Conservation (phyloP, 30 jellyfish, hydroid and myxozoan species). For the Pelagia noctiluca region DNA sequence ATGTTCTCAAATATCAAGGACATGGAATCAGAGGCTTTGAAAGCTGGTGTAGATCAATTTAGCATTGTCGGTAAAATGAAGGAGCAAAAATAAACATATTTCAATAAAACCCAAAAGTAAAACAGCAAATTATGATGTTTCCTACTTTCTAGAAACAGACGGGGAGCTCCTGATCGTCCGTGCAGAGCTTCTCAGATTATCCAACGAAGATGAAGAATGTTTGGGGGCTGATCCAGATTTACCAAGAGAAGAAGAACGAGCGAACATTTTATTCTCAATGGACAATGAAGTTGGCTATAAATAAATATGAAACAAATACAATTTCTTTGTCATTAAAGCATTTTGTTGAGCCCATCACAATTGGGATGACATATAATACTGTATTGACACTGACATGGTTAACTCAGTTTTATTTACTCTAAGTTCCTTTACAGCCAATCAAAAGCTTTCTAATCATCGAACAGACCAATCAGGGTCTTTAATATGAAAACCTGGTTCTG, state of each 20-base stretch:
- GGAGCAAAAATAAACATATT: background rate
- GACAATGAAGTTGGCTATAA: conserved; percentile 24
- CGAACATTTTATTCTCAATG: conserved; percentile 55
- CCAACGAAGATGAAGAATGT: conserved; percentile 73
- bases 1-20: too few species aligned
- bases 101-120: background rate
- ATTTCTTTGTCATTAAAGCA: background rate
- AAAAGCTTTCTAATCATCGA: too few species aligned
- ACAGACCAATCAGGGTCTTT: too few species aligned
- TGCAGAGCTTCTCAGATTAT: conserved; percentile 44
- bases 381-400: background rate
- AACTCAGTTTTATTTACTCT: background rate
- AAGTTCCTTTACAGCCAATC: background rate
- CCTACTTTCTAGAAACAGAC: conserved; percentile 34
- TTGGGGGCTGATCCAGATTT: conserved; percentile 41
- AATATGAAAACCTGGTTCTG: too few species aligned
- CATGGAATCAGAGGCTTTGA: background rate
- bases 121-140: too few species aligned
- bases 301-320: background rate
- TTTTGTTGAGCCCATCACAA: background rate
- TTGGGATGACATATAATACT: background rate
- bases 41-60: background rate
- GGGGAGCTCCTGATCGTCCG: conserved; percentile 52
- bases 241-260: conserved; percentile 66
- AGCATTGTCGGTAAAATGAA: background rate